Percentiles rank a stretch among this genome's conserved stretches.
Evolutionary conservation across 2,797 vertebrate species (phyloP).

Genomic region (Acridotheres tristis): DNA sequence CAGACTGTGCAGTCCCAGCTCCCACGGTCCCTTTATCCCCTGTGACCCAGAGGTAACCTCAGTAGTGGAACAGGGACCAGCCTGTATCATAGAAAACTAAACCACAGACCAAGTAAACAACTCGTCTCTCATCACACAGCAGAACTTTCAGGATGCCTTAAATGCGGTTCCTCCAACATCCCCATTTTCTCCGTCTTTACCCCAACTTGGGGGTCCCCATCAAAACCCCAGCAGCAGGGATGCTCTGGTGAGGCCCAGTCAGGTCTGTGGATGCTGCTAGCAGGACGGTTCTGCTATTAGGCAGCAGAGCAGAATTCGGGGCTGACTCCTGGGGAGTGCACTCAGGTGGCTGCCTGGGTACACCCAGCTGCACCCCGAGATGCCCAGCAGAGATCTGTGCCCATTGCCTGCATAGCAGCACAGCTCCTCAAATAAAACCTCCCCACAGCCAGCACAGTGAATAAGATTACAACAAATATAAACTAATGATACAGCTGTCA

Average conservation of each 20-base stretch:
- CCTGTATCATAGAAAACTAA: fast-evolving
- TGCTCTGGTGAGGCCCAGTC: not conserved
- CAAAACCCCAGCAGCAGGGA: not conserved
- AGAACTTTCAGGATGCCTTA: not conserved
- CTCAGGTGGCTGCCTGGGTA: not conserved
- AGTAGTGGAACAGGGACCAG: not conserved
- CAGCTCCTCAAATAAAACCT: not conserved
- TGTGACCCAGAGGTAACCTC: not conserved
- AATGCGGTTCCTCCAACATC: not conserved
- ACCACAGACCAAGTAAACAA: not conserved
- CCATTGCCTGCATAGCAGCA: not conserved
- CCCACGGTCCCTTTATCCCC: not conserved
- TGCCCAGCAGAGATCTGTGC: not conserved
- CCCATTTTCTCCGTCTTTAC: not conserved
- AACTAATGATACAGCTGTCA: slow-evolving; percentile 75
- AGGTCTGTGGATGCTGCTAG: not conserved
- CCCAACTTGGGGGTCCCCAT: fast-evolving
- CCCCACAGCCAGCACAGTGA: slow-evolving; percentile 41
- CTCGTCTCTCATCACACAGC: not conserved
- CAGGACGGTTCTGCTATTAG: not conserved
- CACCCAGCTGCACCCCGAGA: fast-evolving
- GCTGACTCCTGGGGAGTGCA: not conserved
- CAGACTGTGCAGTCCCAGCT: not conserved
- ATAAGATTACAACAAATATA: slow-evolving; percentile 71
- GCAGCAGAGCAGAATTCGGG: not conserved